Evolutionary conservation across 2,113 vertebrate species (phyloP).

Genomic region (Copsychus sechellarum): DNA sequence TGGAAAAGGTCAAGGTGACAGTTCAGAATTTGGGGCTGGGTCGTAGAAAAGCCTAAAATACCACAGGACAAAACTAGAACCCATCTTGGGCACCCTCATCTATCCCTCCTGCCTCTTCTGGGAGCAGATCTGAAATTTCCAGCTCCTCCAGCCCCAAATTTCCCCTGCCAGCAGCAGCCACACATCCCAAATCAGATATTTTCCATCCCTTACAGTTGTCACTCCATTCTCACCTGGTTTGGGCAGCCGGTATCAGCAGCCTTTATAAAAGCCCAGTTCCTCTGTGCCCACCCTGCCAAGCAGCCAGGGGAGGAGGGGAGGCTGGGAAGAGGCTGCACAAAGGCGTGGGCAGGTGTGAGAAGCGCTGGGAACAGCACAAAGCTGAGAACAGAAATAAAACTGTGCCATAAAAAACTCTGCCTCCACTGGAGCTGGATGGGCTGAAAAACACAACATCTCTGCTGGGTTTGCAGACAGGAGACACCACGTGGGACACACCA

Average conservation of each 20-base stretch:
- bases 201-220: background rate
- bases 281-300: background rate
- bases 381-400: background rate
- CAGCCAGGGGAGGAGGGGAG: background rate
- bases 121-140: background rate
- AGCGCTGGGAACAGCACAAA: background rate
- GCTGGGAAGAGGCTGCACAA: background rate
- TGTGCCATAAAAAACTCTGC: background rate
- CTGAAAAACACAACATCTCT: background rate
- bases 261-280: background rate
- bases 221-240: background rate
- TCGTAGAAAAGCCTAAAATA: rapidly evolving
- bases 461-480: background rate
- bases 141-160: background rate
- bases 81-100: background rate
- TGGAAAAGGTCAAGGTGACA: background rate
- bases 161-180: background rate
- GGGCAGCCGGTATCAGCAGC: background rate
- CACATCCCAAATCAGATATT: rapidly evolving
- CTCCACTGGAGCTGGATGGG: background rate
- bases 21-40: rapidly evolving
- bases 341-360: background rate
- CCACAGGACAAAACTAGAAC: background rate
- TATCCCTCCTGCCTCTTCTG: background rate
- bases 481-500: background rate